Evolutionary conservation across 2,113 vertebrate species (phyloP), one percentile per base, ranked within the genome.

Genomic region (Erythrolamprus reginae): DNA sequence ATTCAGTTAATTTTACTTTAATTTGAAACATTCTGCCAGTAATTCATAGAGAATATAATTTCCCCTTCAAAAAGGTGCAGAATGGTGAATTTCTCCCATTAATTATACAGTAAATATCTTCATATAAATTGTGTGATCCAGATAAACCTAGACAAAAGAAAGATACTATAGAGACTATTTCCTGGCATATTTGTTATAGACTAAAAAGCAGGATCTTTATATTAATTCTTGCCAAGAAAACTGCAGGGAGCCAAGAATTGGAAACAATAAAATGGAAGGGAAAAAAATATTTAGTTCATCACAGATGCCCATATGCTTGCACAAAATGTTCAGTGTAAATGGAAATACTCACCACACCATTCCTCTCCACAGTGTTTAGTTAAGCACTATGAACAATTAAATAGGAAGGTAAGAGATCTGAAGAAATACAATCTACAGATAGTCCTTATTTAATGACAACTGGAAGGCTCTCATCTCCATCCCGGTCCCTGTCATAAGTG

Each of bases 301-400:
- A 48, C 48, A 89, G 84, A 93, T 48, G 91, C 90, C 55, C 92
- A 53, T 89, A 21, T 86, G 94, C 89, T 89, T 94, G 93, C 84
- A 92, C 91, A 92, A 38, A 89, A 24, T 90, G 88, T 12, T 48
- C 82, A 88, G 48, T 2, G 92, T 84, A 82, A 86, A 77, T 48
- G n/a, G 28, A 55, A 93, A 93, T 0, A 61, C 89, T 89, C 87
- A 92, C 90, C 86, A 90, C 85, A 84, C n/a, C 47, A 4, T 48
- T 94, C 89, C 93, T 93, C 13, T 23, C 89, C 61, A 94, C 94
- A 94, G 95, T 90, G 86, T 94, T 85, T 65, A 92, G 86, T 91
- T 65, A 65, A 65, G 94, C 93, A 96, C 94, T 94, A 94, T 89
- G 93, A 89, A 94, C 94, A 93, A 96, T 94, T 95, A 94, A 96